Conservation (phyloP, 2,888 invertebrate genomes). For the Macrosoma leucophasiata region DNA sequence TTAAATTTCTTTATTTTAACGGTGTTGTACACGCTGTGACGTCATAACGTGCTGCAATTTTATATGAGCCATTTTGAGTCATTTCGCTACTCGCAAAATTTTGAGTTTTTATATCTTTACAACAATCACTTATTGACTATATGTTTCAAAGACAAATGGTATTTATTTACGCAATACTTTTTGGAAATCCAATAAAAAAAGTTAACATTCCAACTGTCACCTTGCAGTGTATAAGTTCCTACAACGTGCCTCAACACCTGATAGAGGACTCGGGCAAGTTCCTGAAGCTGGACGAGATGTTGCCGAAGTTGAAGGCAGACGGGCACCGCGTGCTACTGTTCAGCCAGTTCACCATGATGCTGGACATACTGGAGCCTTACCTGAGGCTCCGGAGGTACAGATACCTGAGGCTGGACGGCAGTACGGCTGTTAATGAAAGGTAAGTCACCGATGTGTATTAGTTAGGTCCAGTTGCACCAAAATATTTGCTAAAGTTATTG, state of each 20-base stretch:
- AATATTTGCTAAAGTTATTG: background rate
- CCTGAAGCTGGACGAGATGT: slow-evolving; percentile 82
- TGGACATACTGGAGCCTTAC: slow-evolving; percentile 94
- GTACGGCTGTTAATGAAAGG: slow-evolving; percentile 89
- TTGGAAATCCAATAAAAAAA: too few relatives aligned
- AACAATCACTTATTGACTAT: too few relatives aligned
- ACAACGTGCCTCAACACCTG: slow-evolving; percentile 79
- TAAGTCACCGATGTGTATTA: slow-evolving; percentile 34
- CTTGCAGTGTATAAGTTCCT: slow-evolving; percentile 76
- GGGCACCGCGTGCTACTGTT: slow-evolving; percentile 93
- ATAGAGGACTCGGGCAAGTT: slow-evolving; percentile 94
- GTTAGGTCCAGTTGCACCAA: background rate
- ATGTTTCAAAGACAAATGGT: too few relatives aligned
- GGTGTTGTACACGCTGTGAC: too few relatives aligned
- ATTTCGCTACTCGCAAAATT: too few relatives aligned
- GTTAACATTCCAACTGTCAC: slow-evolving; percentile 3
- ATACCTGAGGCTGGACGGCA: slow-evolving; percentile 91
- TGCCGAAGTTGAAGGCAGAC: slow-evolving; percentile 82
- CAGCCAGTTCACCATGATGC: slow-evolving; percentile 97
- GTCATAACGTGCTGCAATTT: too few relatives aligned
- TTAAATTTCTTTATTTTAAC: too few relatives aligned
- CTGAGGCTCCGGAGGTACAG: slow-evolving; percentile 82
- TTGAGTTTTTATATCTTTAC: too few relatives aligned
- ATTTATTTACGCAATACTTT: too few relatives aligned
- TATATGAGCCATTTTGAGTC: too few relatives aligned